Evolutionary conservation across 1,140 invertebrate genomes (phyloP), one percentile per base, ranked within the genome.

Genomic region (Contarinia nasturtii): DNA sequence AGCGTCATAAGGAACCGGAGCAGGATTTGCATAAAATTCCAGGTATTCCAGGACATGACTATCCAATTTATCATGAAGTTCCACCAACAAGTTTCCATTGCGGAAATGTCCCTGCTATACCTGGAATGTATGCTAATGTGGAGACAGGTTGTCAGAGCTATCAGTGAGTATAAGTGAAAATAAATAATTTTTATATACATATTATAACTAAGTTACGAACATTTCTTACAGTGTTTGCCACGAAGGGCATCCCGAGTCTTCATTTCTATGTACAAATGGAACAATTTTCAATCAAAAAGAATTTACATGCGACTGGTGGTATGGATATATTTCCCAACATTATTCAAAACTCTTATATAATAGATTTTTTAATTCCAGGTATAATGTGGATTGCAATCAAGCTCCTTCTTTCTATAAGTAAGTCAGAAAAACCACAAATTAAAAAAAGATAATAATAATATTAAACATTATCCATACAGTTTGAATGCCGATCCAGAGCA

Each of bases 291-390:
- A 86, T 58, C 87, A 91, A 57, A 71, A 78, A 38, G 81, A 86
- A 56, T 88, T 90, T 53, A 74, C 82, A 20, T 91, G 88, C 54
- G 87, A 91, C 58, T 91, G 86, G 86, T 90, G 86, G 86, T 89
- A n/a, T n/a, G n/a, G n/a, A n/a, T n/a, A n/a, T n/a, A n/a, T n/a
- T n/a, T n/a, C n/a, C n/a, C n/a, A n/a, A n/a, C n/a, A n/a, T n/a
- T n/a, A n/a, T n/a, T n/a, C n/a, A n/a, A n/a, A n/a, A n/a, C n/a
- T n/a, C n/a, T n/a, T n/a, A n/a, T n/a, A n/a, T n/a, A n/a, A n/a
- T n/a, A n/a, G n/a, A n/a, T n/a, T n/a, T n/a, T n/a, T n/a, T n/a
- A n/a, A n/a, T n/a, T n/a, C n/a, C n/a, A n/a, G n/a, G n/a, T n/a
- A 88, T 65, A 90, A 90, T 57, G 86, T 89, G 0, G 79, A 89